These are phyloP conservation scores for Andrena marginata DNA, from an alignment of 2,888 invertebrate genomes.

Conservation along the genomic window DNA sequence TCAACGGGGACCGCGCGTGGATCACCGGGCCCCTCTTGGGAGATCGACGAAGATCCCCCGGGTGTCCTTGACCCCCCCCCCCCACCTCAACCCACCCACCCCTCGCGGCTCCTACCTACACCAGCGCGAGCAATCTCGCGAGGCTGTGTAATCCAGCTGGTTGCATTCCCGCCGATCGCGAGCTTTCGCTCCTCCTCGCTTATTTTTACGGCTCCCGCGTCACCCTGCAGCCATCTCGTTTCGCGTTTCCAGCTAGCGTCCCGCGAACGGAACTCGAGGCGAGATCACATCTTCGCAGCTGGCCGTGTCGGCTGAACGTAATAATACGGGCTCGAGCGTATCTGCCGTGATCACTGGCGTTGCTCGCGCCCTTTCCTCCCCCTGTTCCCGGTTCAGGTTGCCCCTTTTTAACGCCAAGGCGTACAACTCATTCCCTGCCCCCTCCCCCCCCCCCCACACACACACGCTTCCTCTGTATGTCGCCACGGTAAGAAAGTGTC, in stretches of 20 bases:
- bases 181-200: background rate
- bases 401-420: background rate
- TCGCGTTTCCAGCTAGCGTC: slow-evolving; percentile 9
- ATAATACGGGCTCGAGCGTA: slow-evolving; percentile 34
- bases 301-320: slow-evolving; percentile 28
- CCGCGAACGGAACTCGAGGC: slow-evolving; percentile 29
- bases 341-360: slow-evolving; percentile 25
- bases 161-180: slow-evolving; percentile 30
- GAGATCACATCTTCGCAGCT: slow-evolving; percentile 54
- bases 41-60: slow-evolving; percentile 46
- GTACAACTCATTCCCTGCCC: slow-evolving; percentile 24
- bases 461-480: background rate
- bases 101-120: slow-evolving; percentile 26
- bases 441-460: too few relatives aligned
- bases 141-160: slow-evolving; percentile 20
- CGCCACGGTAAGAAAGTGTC: slow-evolving; percentile 33
- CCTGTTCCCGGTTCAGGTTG: slow-evolving; percentile 20
- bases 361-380: slow-evolving; percentile 6
- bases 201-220: background rate
- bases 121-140: slow-evolving; percentile 19
- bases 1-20: slow-evolving; percentile 43
- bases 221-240: background rate
- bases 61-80: slow-evolving; percentile 69
- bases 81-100: too few relatives aligned
- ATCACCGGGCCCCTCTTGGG: slow-evolving; percentile 3